Evolutionary conservation across 2,888 invertebrate genomes (phyloP).

Genomic region (Agrochola lota): DNA sequence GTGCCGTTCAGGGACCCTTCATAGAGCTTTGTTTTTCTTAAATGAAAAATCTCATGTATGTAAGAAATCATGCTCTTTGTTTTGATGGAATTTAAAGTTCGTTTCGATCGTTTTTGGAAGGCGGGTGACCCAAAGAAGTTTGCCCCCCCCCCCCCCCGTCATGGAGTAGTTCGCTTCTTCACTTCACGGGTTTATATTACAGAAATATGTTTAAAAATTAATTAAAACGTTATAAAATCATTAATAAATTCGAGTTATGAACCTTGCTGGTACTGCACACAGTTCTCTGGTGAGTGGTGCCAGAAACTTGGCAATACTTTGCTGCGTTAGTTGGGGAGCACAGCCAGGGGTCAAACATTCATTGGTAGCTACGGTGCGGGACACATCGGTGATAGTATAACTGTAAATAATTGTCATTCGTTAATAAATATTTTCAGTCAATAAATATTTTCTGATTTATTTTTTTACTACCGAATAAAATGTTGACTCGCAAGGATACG

Average conservation of each 20-base stretch:
- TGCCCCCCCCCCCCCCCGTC: no score
- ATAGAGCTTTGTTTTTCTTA: no score
- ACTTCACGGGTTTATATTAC: no score
- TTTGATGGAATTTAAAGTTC: no score
- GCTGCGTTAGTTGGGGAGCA: conserved; percentile 87
- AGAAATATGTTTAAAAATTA: no score
- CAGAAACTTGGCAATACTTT: conserved; percentile 84
- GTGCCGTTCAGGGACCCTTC: no score
- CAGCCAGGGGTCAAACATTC: conserved; percentile 84
- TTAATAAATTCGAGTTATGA: neutral
- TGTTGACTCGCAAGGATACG: neutral
- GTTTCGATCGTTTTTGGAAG: no score
- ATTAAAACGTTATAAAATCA: no score
- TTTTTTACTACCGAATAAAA: neutral
- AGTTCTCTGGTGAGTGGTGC: conserved; percentile 85
- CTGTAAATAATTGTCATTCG: conserved; percentile 64
- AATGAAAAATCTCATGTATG: no score
- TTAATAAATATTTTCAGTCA: neutral
- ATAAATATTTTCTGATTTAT: neutral
- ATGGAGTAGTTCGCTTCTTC: no score
- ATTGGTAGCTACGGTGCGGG: conserved; percentile 77
- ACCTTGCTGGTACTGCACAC: conserved; percentile 81
- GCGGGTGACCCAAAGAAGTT: no score
- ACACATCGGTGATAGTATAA: conserved; percentile 75
- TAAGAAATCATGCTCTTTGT: no score